phyloP scores from a whole-genome alignment of 2,113 vertebrate genomes.

The Dicentrarchus labrax region DNA sequence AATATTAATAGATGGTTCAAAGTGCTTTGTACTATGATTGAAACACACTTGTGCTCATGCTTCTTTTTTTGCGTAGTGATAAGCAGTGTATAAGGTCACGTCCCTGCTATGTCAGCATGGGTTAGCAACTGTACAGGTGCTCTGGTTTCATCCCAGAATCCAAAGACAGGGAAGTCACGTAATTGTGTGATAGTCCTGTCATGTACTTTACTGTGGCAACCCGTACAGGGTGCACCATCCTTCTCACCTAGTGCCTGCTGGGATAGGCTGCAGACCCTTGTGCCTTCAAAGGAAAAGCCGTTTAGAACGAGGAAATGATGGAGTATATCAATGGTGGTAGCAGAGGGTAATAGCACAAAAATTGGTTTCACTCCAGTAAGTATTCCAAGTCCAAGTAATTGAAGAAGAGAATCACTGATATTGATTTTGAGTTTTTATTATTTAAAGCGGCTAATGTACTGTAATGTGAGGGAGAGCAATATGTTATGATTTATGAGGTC shows the following conservation, averaged over 20 bases:
- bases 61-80: not conserved
- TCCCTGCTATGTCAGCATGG: not conserved
- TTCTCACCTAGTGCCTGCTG: not conserved
- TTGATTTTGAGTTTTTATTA: not conserved
- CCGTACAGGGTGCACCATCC: not conserved
- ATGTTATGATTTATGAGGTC: not conserved
- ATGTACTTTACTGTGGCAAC: not conserved
- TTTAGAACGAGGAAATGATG: not conserved
- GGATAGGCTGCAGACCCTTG: not conserved
- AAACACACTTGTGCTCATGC: conserved; percentile 2
- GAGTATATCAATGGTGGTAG: not conserved
- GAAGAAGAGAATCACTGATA: not conserved
- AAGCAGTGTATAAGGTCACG: not conserved
- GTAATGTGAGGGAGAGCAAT: not conserved
- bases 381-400: not conserved
- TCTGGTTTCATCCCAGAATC: conserved; percentile 10
- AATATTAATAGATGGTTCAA: conserved; percentile 6
- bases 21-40: not conserved
- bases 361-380: not conserved
- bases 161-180: not conserved
- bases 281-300: not conserved
- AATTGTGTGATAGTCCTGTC: not conserved
- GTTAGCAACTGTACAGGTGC: not conserved
- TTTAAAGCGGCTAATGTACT: not conserved
- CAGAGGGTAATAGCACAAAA: not conserved